Evolutionary conservation across 2,113 vertebrate species (phyloP), one percentile per base, ranked within the genome.

Genomic region (Callospermophilus lateralis): DNA sequence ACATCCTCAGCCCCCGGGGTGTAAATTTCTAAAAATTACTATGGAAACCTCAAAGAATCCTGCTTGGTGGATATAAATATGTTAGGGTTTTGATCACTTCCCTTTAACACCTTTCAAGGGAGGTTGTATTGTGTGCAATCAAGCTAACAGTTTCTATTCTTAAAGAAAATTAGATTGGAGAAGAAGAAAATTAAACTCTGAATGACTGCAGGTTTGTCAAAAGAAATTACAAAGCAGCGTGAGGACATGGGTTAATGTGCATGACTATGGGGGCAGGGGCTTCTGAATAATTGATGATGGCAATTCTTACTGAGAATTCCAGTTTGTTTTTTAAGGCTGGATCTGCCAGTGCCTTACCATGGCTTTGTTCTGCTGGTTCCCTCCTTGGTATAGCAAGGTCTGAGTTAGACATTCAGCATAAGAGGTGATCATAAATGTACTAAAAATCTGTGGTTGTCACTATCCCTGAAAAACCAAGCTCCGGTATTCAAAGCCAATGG

Each of bases 61-160:
- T 63, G 22, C 13, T 53, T 73, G 12, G 6, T 45, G 7, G 8
- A 37, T 53, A n/a, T 9, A 42, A 73, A 8, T 48, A 24, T n/a
- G n/a, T 65, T 63, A 13, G 20, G 37, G 4, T 51, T 34, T 67
- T 22, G 81, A 28, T 63, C 24, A 72, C 53, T 88, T 78, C 30
- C 10, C 4, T 84, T 84, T 42, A 83, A 77, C 13, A 42, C 4
- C 32, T 94, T 94, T 26, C 45, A 73, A n/a, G 37, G 5, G 9
- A 12, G 24, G 12, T 37, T 48, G 8, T 42, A 53, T 53, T 70
- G 93, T 91, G 84, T 68, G n/a, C 84, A 80, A 48, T n/a, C 37
- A 85, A 85, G 13, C 32, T 85, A 55, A 85, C 51, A 45, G 81
- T 53, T 85, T 93, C 55, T 70, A n/a, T 81, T 92, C 83, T 81